A percentile compares a stretch with the other conserved stretches of the same genome.
Evolutionary conservation across 2,888 invertebrate genomes (phyloP).

Genomic region (Magallana nippona): DNA sequence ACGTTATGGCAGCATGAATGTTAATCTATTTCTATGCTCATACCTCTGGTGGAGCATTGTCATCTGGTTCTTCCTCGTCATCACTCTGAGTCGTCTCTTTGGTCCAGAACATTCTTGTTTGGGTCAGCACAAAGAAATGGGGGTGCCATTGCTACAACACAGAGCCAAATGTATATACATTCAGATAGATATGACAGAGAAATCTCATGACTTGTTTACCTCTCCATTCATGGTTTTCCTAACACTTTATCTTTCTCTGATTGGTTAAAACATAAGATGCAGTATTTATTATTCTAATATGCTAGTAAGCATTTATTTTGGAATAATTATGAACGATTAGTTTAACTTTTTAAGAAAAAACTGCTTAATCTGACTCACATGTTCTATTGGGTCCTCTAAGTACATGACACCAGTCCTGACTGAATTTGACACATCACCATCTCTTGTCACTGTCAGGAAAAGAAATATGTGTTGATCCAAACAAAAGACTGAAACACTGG

Average conservation of each 20-base stretch:
- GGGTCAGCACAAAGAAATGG: slow-evolving; percentile 94
- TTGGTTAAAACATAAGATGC: too few relatives aligned
- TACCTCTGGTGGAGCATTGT: slow-evolving; percentile 65
- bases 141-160: slow-evolving; percentile 90
- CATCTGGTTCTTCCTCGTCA: slow-evolving; percentile 83
- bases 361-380: slow-evolving; percentile 65
- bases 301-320: not conserved
- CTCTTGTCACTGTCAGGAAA: slow-evolving; percentile 66
- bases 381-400: slow-evolving; percentile 89
- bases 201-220: not conserved
- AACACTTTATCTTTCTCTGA: too few relatives aligned
- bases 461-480: not conserved
- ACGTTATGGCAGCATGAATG: too few relatives aligned
- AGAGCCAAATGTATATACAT: too few relatives aligned
- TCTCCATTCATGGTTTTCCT: too few relatives aligned
- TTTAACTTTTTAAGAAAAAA: not conserved
- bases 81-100: slow-evolving; percentile 82
- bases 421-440: slow-evolving; percentile 77
- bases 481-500: too few relatives aligned
- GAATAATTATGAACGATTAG: not conserved
- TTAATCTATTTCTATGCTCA: not conserved
- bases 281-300: too few relatives aligned
- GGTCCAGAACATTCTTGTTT: slow-evolving; percentile 92
- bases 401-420: slow-evolving; percentile 94
- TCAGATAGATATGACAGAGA: not conserved